Evolutionary conservation across 2,888 invertebrate genomes (phyloP), one percentile per base, ranked within the genome.

Genomic region (Apeira syringaria): DNA sequence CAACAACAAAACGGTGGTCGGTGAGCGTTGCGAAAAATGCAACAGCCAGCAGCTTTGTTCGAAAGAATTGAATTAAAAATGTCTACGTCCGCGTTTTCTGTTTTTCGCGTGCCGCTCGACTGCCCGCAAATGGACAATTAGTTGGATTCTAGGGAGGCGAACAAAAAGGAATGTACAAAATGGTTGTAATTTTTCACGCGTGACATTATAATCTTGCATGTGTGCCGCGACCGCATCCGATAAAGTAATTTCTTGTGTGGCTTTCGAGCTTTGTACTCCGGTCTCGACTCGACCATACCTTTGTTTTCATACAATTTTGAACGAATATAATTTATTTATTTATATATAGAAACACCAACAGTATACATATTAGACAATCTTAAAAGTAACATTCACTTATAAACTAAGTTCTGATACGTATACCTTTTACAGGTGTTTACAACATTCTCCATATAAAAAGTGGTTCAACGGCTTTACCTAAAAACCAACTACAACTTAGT

Each of bases 71-170:
- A 85, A 84, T 85, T 85, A 86, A 83, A 80, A 84, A 86, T 80
- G 79, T 83, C 74, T 74, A 69, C 73, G 63, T 70, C 7, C 56
- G 51, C 65, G 70, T 79, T 74, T 68, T 75, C 72, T 81, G 80
- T 83, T 84, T 85, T 87, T 82, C 74, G 73, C 72, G 66, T 67
- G 53, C 67, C 76, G 81, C 79, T 72, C 78, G 70, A 76, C 73
- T 80, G 76, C 74, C 79, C 82, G 70, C 82, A 83, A 87, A 85
- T 85, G 81, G 84, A 84, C 84, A 83, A 86, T 86, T 84, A 86
- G 81, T 80, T 59, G 65, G 43, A 42, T 34, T 34, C 39, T 27
- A 47, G 25, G 38, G 37, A 48, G 37, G 42, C 29, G 36, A 51
- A 49, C 44, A 49, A 49, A 53, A n/a, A 45, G 28, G 32, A 44